Conservation (phyloP, 2,113 vertebrate species). For the Nannospalax galili region DNA sequence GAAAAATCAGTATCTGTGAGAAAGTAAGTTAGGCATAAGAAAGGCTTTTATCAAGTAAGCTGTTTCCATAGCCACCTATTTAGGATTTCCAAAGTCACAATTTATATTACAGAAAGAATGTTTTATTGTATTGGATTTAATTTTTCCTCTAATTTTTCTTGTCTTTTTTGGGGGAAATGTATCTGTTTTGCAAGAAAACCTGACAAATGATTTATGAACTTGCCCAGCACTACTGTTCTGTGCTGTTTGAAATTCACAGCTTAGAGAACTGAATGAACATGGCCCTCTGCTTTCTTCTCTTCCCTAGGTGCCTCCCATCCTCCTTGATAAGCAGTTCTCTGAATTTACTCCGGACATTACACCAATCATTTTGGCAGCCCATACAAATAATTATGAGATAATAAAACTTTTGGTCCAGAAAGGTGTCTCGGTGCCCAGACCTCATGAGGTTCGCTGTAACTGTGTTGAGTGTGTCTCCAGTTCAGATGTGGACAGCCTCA, state of each 20-base stretch:
- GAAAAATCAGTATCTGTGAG: not conserved
- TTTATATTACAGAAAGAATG: not conserved
- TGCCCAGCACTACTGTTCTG: not conserved
- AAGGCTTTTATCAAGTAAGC: not conserved
- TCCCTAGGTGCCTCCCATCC: constrained; percentile 93
- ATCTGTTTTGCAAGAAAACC: not conserved
- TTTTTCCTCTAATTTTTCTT: not conserved
- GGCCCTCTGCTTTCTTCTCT: constrained; percentile 51
- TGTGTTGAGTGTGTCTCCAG: constrained; percentile 95
- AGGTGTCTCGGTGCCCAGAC: constrained; percentile 96
- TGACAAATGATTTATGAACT: not conserved
- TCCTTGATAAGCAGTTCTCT: constrained; percentile 96
- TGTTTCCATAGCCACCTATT: not conserved
- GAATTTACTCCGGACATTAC: constrained; percentile 99
- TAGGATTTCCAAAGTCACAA: not conserved
- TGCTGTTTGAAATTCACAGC: not conserved
- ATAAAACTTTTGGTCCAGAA: constrained; percentile 97
- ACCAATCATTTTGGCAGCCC: constrained; percentile 97
- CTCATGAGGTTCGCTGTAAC: constrained; percentile 96
- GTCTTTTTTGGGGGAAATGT: not conserved
- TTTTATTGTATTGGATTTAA: not conserved
- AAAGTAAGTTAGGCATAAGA: not conserved
- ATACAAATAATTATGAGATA: constrained; percentile 99
- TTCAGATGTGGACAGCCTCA: constrained; percentile 95
- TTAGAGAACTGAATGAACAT: not conserved